phyloP scores from a whole-genome alignment of 1,140 invertebrate genomes.

The Orius insidiosus region DNA sequence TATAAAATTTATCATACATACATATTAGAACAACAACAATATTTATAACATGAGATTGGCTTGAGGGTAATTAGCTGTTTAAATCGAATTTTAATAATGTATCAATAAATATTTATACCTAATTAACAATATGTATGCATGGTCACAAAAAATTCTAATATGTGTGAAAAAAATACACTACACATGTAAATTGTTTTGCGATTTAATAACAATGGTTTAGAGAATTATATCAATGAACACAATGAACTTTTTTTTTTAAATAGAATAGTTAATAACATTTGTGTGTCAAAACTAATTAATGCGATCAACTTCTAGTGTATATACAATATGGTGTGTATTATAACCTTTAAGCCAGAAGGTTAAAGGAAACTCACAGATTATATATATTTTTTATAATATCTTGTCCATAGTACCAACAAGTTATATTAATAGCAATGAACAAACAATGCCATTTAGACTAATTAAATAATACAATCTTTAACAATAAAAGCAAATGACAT shows the following conservation, averaged over 20 bases:
- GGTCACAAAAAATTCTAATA: slow-evolving; percentile 6
- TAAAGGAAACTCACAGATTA: neutral
- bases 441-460: slow-evolving; percentile 13
- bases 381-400: neutral
- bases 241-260: slow-evolving; percentile 6
- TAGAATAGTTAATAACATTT: slow-evolving; percentile 10
- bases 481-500: slow-evolving; percentile 21
- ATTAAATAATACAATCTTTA: slow-evolving; percentile 17
- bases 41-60: neutral
- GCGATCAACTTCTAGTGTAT: slow-evolving; percentile 6
- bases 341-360: neutral
- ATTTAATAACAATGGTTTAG: slow-evolving; percentile 8
- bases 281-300: slow-evolving; percentile 10
- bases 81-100: neutral
- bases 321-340: slow-evolving; percentile 10
- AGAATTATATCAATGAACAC: slow-evolving; percentile 13
- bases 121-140: slow-evolving; percentile 7
- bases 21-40: too few species aligned
- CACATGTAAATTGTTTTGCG: neutral
- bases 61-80: neutral
- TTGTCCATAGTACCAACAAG: neutral
- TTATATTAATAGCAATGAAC: slow-evolving; percentile 1
- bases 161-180: slow-evolving; percentile 7
- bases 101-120: neutral
- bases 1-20: too few species aligned